phyloP scores from a whole-genome alignment of 2,888 invertebrate genomes.

The Petrolisthes manimaculis region DNA sequence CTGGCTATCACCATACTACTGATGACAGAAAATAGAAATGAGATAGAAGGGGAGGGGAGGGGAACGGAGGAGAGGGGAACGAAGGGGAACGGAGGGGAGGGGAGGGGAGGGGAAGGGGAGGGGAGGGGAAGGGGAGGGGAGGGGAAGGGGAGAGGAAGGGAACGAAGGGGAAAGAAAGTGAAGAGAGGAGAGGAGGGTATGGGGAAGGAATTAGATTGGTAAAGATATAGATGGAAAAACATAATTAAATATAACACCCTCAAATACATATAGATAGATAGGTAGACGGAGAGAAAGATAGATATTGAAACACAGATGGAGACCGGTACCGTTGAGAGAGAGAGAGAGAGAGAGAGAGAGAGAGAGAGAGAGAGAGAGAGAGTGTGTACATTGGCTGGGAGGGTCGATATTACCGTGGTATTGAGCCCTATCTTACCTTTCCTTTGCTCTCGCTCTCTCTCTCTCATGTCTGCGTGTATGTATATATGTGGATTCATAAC shows the following conservation, averaged over 20 bases:
- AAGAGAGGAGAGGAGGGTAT: background rate
- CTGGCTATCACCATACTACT: no score
- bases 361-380: background rate
- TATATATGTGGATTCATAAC: background rate
- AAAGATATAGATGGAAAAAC: background rate
- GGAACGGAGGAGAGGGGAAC: background rate
- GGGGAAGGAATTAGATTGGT: background rate
- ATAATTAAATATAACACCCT: no score
- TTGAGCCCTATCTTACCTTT: no score
- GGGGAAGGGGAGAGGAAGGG: background rate
- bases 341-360: slow-evolving; percentile 5
- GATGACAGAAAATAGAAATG: background rate
- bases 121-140: background rate
- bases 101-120: background rate
- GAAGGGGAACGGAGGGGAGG: background rate
- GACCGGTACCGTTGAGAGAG: background rate
- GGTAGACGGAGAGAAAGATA: background rate
- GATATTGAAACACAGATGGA: background rate
- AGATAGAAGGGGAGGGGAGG: background rate
- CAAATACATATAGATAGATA: no score
- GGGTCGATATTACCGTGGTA: background rate
- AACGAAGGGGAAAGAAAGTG: background rate
- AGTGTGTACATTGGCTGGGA: background rate
- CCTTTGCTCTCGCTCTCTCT: no score
- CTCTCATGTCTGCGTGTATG: background rate